Conservation (phyloP, 2,888 invertebrate genomes). For the Netelia melanura region DNA sequence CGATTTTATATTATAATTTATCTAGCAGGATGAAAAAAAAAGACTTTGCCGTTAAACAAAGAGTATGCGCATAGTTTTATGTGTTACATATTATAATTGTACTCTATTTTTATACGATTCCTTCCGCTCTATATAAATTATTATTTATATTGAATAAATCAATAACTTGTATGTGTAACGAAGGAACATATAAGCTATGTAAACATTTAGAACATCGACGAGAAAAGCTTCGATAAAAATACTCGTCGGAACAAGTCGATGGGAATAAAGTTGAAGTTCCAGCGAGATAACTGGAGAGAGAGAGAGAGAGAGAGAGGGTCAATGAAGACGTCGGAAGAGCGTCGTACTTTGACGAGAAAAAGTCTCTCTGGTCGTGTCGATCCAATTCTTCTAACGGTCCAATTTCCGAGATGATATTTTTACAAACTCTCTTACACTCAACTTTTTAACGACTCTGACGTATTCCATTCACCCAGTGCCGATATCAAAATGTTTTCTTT, state of each 20-base stretch:
- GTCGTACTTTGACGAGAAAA: background rate
- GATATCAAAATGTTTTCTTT: background rate
- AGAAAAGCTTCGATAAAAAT: constrained; percentile 47
- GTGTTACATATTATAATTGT: constrained; percentile 2
- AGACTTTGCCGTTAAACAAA: no score
- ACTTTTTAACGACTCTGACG: background rate
- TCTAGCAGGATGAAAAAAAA: no score
- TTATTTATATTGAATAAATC: background rate
- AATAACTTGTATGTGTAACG: no score
- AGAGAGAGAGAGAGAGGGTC: background rate
- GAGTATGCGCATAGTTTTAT: no score
- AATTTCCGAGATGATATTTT: constrained; percentile 11
- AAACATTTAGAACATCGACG: background rate
- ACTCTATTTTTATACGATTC: background rate
- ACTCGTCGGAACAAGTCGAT: constrained; percentile 34
- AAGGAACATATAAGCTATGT: background rate
- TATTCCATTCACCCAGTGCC: background rate
- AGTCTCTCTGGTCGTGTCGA: background rate
- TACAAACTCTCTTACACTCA: background rate
- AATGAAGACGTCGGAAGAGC: no score
- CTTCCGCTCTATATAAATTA: background rate
- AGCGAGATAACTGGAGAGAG: constrained; percentile 19
- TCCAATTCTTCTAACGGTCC: background rate
- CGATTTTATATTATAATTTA: no score
- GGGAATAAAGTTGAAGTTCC: constrained; percentile 46